Percentiles rank a stretch among this genome's conserved stretches.
phyloP scores from a whole-genome alignment of 2,888 invertebrate genomes.

The Limenitis camilla region DNA sequence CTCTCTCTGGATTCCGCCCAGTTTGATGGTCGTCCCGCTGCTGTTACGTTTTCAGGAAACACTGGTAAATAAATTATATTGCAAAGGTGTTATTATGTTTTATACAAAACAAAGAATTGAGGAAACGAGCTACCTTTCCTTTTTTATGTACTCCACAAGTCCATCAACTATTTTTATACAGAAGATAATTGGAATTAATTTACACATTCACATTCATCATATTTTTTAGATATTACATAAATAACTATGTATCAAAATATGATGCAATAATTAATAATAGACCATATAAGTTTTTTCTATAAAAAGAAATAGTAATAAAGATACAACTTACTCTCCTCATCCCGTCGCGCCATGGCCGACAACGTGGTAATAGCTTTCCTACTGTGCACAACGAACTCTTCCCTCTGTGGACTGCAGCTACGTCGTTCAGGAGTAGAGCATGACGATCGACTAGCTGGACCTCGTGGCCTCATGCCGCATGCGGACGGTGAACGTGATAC shows the following conservation, averaged over 20 bases:
- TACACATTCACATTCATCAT: too few species aligned
- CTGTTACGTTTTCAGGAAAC: slow-evolving; percentile 35
- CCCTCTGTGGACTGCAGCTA: slow-evolving; percentile 67
- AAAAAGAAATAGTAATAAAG: too few species aligned
- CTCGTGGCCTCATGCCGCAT: slow-evolving; percentile 43
- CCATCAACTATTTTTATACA: too few species aligned
- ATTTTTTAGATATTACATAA: too few species aligned
- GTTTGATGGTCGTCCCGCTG: slow-evolving; percentile 90
- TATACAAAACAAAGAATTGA: too few species aligned
- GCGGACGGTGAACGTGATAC: slow-evolving; percentile 72
- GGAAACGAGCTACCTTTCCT: too few species aligned
- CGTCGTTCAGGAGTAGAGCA: slow-evolving; percentile 62
- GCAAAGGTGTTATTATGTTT: not conserved
- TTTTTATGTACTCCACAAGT: too few species aligned
- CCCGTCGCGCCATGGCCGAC: slow-evolving; percentile 66
- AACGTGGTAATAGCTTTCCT: slow-evolving; percentile 85
- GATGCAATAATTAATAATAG: too few species aligned
- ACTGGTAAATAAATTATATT: slow-evolving; percentile 13
- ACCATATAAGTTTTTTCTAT: too few species aligned
- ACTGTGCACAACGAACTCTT: slow-evolving; percentile 87
- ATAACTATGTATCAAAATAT: too few species aligned
- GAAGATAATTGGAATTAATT: too few species aligned
- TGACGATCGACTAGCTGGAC: slow-evolving; percentile 43
- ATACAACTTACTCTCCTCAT: slow-evolving; percentile 29
- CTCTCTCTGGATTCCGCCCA: slow-evolving; percentile 78